Evolutionary conservation across 1,140 invertebrate species (phyloP), one percentile per base, ranked within the genome.

Genomic region (Drosophila bocqueti): DNA sequence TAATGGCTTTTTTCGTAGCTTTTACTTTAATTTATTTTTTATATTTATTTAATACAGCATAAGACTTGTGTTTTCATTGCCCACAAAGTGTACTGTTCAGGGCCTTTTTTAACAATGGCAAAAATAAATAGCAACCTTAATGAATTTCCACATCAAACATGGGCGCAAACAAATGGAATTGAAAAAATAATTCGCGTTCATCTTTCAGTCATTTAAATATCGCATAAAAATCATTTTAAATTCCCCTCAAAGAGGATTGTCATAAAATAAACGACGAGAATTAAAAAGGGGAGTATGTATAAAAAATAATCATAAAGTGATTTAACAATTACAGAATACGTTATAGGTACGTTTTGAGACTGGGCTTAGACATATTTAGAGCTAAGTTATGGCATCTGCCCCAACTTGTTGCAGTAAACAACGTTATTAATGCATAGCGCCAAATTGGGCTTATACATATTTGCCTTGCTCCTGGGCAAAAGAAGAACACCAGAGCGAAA

Each of bases 361-460:
- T 18, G 24, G 7, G 18, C 31, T 7, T 21, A 29, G 11, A 49
- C 26, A 24, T 24, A 29, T 66, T 13, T 18, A 18, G 4, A 15
- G 52, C 52, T 24, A 38, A n/a, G 24, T 42, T 40, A 29, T 4
- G 31, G 36, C 11, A 24, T 2, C 36, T 61, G n/a, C 40, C 36
- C 26, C 34, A 42, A 80, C 79, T 72, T 81, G 78, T 81, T 76
- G 78, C 67, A 67, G 50, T 31, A 68, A 67, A 66, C 65, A 69
- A 57, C 55, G 34, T 78, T 75, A 72, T 55, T 83, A 83, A 83
- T 79, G 76, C 76, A 60, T 47, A 69, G 43, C 43, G 36, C 65
- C 26, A 62, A 79, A 86, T 86, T 79, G 59, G 83, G 79, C 81
- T 79, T 74, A 63, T 68, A 84, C 68, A 69, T 76, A 66, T 66